Evolutionary conservation across 2,888 invertebrate genomes (phyloP).

Genomic region (Periphyllus acericola): DNA sequence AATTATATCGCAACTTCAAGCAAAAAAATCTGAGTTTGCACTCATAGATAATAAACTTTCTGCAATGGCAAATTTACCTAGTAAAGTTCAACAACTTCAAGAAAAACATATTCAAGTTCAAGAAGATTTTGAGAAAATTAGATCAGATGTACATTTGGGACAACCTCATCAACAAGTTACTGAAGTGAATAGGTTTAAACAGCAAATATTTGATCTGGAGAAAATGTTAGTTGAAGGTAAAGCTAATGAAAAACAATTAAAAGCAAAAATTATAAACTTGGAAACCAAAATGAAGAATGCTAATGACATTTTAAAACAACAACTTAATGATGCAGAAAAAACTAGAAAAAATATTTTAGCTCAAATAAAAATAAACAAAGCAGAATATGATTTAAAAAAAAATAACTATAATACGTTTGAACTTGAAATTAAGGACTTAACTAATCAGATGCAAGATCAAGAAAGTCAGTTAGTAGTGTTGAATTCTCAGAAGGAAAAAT

Average conservation of each 20-base stretch:
- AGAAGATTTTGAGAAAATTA: constrained; percentile 35
- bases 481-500: background rate
- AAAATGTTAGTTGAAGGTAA: constrained; percentile 46
- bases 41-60: constrained; percentile 19
- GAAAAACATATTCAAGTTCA: constrained; percentile 44
- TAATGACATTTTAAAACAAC: constrained; percentile 49
- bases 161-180: constrained; percentile 59
- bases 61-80: constrained; percentile 20
- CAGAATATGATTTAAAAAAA: constrained; percentile 43
- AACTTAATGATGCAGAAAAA: constrained; percentile 52
- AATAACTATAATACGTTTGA: constrained; percentile 52
- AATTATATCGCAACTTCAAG: constrained; percentile 29
- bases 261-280: constrained; percentile 48
- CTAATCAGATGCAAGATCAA: constrained; percentile 44
- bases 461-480: constrained; percentile 47
- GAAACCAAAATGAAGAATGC: constrained; percentile 56
- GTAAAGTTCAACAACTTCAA: constrained; percentile 25
- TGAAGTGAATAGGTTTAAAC: constrained; percentile 59
- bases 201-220: constrained; percentile 53
- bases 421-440: constrained; percentile 41
- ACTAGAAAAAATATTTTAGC: constrained; percentile 33
- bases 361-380: constrained; percentile 31
- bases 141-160: constrained; percentile 52
- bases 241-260: constrained; percentile 44
- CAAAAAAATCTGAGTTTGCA: constrained; percentile 26